Evolutionary conservation across 2,113 vertebrate genomes (phyloP), one percentile per base, ranked within the genome.

Genomic region (Pao palembangensis): DNA sequence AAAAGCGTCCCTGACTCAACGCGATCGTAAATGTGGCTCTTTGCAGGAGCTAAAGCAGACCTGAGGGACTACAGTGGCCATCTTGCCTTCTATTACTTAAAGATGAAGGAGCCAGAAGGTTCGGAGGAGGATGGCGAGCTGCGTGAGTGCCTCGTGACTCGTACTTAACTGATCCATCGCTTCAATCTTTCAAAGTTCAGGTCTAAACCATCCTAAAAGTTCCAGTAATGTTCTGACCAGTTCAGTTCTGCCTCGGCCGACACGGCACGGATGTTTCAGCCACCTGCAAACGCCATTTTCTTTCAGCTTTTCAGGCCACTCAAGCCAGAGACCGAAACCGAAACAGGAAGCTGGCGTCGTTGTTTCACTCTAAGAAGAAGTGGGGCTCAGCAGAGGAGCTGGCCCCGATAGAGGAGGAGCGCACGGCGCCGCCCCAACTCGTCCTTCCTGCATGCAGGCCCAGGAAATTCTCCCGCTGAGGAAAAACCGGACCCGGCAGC

Each of bases 41-140:
- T 20, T 54, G 57, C 72, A 93, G 92, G 92, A 14, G 92, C 92
- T 2, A 92, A 89, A 67, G 85, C 89, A 43, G 89, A 89, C 60
- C n/a, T 93, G 8, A 80, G 91, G 56, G 92, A 93, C 74, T 89
- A 93, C 86, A 93, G 91, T 15, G 91, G 92, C 34, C 91, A 54
- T 54, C 76, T 92, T 25, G 85, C 91, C 15, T 61, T 56, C 64
- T 81, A 93, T 58, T 93, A 93, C 65, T 84, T 92, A 18, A 83
- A 73, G 61, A 42, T 70, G 18, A 85, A 77, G 49, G 85, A 89
- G 15, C 23, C 69, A 1, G 63, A 87, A 31, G 70, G 50, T 59
- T 56, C 67, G 2, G 77, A 79, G 46, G 80, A 87, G 11, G 78
- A 83, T 34, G 65, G 59, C 3, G 82, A 85, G 18, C 67, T 88